Conservation (phyloP, 2,888 invertebrate genomes). For the Hirtodrosophila alboralis region DNA sequence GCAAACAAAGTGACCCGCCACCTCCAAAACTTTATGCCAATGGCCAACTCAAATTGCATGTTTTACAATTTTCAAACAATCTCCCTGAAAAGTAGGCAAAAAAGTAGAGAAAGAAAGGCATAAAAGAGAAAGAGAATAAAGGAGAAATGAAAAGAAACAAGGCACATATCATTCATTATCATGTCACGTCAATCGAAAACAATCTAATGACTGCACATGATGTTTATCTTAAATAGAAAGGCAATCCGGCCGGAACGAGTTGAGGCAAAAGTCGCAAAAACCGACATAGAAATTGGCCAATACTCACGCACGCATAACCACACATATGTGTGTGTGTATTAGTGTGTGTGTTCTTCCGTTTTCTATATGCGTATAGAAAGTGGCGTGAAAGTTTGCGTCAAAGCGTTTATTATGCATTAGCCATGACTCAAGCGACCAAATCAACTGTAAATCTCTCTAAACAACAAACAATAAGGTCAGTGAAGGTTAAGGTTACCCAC, state of each 20-base stretch:
- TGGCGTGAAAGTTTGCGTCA: conserved; percentile 67
- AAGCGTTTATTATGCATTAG: conserved; percentile 77
- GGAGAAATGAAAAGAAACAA: conserved; percentile 18
- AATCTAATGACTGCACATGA: conserved; percentile 82
- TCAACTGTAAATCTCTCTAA: conserved; percentile 73
- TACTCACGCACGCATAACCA: conserved; percentile 30
- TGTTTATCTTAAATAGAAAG: conserved; percentile 79
- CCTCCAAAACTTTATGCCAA: conserved; percentile 42
- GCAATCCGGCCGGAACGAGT: conserved; percentile 41
- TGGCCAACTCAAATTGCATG: conserved; percentile 39
- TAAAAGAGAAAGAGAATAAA: conserved; percentile 13
- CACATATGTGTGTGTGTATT: conserved; percentile 6
- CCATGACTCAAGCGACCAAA: conserved; percentile 69
- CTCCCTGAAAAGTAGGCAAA: conserved; percentile 43
- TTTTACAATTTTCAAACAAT: conserved; percentile 22
- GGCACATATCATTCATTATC: conserved; percentile 76
- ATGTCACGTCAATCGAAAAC: conserved; percentile 81
- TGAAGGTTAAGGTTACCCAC: conserved; percentile 26
- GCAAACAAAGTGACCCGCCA: conserved; percentile 47
- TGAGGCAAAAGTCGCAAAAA: conserved; percentile 14
- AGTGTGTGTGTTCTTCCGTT: conserved; percentile 12
- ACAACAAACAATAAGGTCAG: conserved; percentile 54
- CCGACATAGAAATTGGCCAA: conserved; percentile 31
- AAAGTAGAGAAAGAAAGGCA: conserved; percentile 7
- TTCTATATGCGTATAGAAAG: conserved; percentile 35